Conservation (phyloP, 1,140 invertebrate species). For the Microvelia longipes region DNA sequence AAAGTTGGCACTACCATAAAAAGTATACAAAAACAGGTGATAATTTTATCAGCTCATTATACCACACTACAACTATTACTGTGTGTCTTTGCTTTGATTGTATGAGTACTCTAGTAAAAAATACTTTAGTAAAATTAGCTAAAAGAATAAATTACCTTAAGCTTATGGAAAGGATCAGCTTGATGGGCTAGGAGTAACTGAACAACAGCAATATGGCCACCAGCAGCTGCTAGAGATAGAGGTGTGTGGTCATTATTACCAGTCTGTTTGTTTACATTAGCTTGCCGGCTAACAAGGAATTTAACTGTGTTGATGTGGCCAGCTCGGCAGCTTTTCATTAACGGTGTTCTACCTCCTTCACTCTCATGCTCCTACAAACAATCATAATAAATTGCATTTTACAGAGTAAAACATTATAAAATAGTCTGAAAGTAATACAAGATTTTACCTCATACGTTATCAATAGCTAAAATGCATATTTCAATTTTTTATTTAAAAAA, state of each 20-base stretch:
- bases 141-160: slow-evolving; percentile 46
- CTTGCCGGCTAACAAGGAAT: slow-evolving; percentile 83
- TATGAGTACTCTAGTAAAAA: not conserved
- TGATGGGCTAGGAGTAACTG: slow-evolving; percentile 75
- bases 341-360: slow-evolving; percentile 83
- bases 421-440: no score
- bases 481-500: no score
- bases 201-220: slow-evolving; percentile 83
- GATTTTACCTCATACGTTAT: no score
- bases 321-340: slow-evolving; percentile 98
- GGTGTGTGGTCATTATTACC: slow-evolving; percentile 97
- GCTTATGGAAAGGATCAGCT: slow-evolving; percentile 87
- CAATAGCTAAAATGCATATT: no score
- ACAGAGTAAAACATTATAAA: no score
- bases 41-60: no score
- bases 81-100: not conserved
- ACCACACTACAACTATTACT: no score
- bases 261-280: slow-evolving; percentile 85
- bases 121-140: not conserved
- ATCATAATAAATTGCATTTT: slow-evolving; percentile 9
- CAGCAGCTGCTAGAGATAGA: slow-evolving; percentile 88
- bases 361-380: slow-evolving; percentile 63
- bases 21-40: no score
- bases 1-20: no score
- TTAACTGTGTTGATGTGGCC: slow-evolving; percentile 97